Percentiles rank a stretch among this genome's conserved stretches.
phyloP scores from a whole-genome alignment of 2,797 vertebrate genomes.

The Adrianichthys oophorus region DNA sequence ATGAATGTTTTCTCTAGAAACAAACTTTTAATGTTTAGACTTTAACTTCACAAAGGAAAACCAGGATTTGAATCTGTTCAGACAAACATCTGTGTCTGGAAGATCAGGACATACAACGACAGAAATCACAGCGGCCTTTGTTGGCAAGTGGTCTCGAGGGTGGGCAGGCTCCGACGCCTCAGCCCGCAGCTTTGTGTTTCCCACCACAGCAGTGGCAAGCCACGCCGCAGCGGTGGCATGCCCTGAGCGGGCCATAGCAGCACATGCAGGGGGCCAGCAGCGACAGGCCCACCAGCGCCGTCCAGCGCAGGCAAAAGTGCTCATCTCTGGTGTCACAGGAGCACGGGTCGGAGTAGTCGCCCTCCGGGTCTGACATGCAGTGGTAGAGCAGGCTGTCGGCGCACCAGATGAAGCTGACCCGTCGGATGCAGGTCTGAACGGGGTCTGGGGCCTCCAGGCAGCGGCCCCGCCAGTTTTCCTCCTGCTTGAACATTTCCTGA shows the following conservation, averaged over 20 bases:
- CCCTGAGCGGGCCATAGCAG: slow-evolving; percentile 92
- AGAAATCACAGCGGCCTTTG: slow-evolving; percentile 9
- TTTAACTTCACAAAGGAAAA: too few relatives aligned
- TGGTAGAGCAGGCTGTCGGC: slow-evolving; percentile 97
- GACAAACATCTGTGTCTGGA: slow-evolving; percentile 31
- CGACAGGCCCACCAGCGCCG: slow-evolving; percentile 89
- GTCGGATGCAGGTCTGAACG: slow-evolving; percentile 87
- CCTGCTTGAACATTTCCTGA: slow-evolving; percentile 90
- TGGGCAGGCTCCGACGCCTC: slow-evolving; percentile 47
- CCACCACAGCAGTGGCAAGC: slow-evolving; percentile 93
- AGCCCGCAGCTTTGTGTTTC: slow-evolving; percentile 90
- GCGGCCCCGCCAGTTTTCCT: slow-evolving; percentile 87
- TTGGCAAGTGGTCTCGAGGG: slow-evolving; percentile 7
- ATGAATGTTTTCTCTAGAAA: too few relatives aligned
- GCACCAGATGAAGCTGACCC: slow-evolving; percentile 95
- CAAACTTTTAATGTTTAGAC: too few relatives aligned
- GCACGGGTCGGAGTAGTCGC: slow-evolving; percentile 94
- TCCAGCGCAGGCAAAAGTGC: slow-evolving; percentile 94
- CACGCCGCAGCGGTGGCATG: slow-evolving; percentile 90
- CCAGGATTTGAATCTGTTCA: slow-evolving; percentile 1
- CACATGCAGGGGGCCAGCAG: slow-evolving; percentile 96
- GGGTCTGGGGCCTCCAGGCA: slow-evolving; percentile 93
- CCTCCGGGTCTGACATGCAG: slow-evolving; percentile 97
- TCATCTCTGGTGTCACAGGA: slow-evolving; percentile 92
- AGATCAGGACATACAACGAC: slow-evolving; percentile 35